Evolutionary conservation across 2,797 vertebrate genomes (phyloP).

Genomic region (Sebastes kiyomatsui): DNA sequence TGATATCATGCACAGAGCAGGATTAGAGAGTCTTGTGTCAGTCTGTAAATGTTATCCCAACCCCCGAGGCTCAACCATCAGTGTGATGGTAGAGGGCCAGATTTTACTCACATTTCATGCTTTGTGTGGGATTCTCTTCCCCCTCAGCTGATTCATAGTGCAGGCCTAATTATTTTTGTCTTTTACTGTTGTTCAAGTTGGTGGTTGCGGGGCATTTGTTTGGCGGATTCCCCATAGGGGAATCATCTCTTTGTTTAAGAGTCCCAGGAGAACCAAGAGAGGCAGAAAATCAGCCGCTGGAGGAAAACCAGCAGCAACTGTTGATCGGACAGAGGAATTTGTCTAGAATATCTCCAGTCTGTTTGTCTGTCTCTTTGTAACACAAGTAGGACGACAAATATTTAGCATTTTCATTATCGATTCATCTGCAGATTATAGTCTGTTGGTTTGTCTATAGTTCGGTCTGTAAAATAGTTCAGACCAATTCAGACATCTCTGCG

Average conservation of each 20-base stretch:
- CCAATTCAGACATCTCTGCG: no score
- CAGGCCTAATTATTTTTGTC: conserved; percentile 63
- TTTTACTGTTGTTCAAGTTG: conserved; percentile 36
- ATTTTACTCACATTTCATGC: conserved; percentile 54
- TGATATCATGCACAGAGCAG: conserved; percentile 13
- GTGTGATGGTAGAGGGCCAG: conserved; percentile 11
- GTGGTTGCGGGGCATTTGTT: conserved; percentile 57
- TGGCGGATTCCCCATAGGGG: conserved; percentile 52
- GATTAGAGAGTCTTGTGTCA: conserved; percentile 30
- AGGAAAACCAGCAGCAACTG: conserved; percentile 60
- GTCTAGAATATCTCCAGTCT: conserved; percentile 1
- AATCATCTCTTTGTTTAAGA: conserved; percentile 65
- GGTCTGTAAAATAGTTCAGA: background rate
- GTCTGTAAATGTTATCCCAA: conserved; percentile 49
- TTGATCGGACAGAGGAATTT: conserved; percentile 62
- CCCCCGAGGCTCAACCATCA: conserved; percentile 30
- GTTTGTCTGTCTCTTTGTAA: background rate
- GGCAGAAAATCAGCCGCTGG: conserved; percentile 40
- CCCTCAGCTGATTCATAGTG: conserved; percentile 47
- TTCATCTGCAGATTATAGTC: background rate
- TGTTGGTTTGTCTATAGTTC: no score
- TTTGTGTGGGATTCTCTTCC: conserved; percentile 36
- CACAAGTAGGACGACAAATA: background rate
- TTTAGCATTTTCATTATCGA: background rate
- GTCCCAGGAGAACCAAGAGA: conserved; percentile 48